A percentile compares a stretch with the other conserved stretches of the same genome.
These are phyloP conservation scores for Macrosoma leucophasiata DNA, from an alignment of 2,888 invertebrate genomes.

Conservation along the genomic window DNA sequence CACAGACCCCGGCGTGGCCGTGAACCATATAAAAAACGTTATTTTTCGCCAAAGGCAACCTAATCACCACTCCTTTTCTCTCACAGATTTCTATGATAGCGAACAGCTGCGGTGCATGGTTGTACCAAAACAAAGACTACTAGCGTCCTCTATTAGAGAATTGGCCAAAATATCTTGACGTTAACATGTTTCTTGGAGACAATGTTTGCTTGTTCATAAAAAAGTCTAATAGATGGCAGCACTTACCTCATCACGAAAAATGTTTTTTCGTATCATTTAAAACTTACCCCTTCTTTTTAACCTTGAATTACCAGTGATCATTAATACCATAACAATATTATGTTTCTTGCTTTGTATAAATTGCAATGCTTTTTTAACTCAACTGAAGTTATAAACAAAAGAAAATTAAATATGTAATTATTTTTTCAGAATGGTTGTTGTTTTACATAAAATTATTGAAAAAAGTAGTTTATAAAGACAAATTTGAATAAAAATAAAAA, in stretches of 20 bases:
- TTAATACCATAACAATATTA: too few species aligned
- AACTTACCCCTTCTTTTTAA: too few species aligned
- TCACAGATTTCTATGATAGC: slow-evolving; percentile 73
- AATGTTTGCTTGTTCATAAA: background rate
- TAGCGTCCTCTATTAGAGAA: slow-evolving; percentile 45
- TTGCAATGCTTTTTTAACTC: too few species aligned
- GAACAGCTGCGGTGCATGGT: slow-evolving; percentile 71
- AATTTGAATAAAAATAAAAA: slow-evolving; percentile 26
- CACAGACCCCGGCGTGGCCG: slow-evolving; percentile 43
- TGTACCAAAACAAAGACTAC: slow-evolving; percentile 67
- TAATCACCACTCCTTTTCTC: slow-evolving; percentile 76
- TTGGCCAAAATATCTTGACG: slow-evolving; percentile 2
- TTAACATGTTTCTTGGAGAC: background rate
- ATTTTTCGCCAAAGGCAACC: slow-evolving; percentile 63
- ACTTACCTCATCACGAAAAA: too few species aligned
- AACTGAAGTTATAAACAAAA: too few species aligned
- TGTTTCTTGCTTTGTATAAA: too few species aligned
- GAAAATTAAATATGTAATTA: background rate
- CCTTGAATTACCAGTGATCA: too few species aligned
- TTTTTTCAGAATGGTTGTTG: background rate
- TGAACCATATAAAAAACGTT: slow-evolving; percentile 65
- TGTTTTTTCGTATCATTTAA: too few species aligned
- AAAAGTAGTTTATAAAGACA: slow-evolving; percentile 6
- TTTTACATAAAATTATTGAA: slow-evolving; percentile 3
- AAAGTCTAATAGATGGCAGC: too few species aligned